Conservation (phyloP, 2,888 invertebrate genomes). For the Brachylomia viminalis region DNA sequence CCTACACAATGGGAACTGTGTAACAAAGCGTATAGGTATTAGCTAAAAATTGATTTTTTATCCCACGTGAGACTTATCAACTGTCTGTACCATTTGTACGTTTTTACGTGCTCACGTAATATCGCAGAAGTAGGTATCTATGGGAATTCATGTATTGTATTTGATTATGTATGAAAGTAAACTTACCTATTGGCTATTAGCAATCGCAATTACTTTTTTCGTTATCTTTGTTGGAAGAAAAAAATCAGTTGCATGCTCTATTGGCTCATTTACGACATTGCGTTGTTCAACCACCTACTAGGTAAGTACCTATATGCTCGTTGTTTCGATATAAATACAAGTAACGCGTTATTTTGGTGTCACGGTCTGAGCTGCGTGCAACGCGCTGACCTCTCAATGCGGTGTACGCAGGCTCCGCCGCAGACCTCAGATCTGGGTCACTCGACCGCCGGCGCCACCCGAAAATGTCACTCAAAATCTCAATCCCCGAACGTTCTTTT, state of each 20-base stretch:
- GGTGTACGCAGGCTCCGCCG: slow-evolving; percentile 81
- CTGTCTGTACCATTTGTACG: slow-evolving; percentile 68
- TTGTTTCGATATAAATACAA: slow-evolving; percentile 70
- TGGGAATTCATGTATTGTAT: slow-evolving; percentile 65
- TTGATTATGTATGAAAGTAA: slow-evolving; percentile 46
- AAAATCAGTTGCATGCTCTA: slow-evolving; percentile 63
- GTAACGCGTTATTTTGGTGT: slow-evolving; percentile 74
- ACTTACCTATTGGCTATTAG: slow-evolving; percentile 35
- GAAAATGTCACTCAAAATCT: slow-evolving; percentile 73
- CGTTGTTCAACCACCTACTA: slow-evolving; percentile 63
- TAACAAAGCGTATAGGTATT: slow-evolving; percentile 74
- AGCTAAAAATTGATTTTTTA: slow-evolving; percentile 71
- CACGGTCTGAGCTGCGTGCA: slow-evolving; percentile 69
- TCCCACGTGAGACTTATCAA: slow-evolving; percentile 77
- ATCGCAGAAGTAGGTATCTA: slow-evolving; percentile 61
- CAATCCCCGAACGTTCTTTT: slow-evolving; percentile 44
- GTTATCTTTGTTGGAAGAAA: slow-evolving; percentile 47
- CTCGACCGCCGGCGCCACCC: slow-evolving; percentile 73
- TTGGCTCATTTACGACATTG: slow-evolving; percentile 62
- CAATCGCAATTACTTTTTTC: slow-evolving; percentile 52
- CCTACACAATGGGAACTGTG: slow-evolving; percentile 79
- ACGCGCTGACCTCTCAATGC: slow-evolving; percentile 79
- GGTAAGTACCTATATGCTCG: slow-evolving; percentile 19
- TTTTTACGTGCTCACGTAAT: slow-evolving; percentile 70
- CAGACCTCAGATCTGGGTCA: slow-evolving; percentile 83